A percentile compares a stretch with the other conserved stretches of the same genome.
phyloP scores from a whole-genome alignment of 2,888 invertebrate species.

The Clostera curtula region DNA sequence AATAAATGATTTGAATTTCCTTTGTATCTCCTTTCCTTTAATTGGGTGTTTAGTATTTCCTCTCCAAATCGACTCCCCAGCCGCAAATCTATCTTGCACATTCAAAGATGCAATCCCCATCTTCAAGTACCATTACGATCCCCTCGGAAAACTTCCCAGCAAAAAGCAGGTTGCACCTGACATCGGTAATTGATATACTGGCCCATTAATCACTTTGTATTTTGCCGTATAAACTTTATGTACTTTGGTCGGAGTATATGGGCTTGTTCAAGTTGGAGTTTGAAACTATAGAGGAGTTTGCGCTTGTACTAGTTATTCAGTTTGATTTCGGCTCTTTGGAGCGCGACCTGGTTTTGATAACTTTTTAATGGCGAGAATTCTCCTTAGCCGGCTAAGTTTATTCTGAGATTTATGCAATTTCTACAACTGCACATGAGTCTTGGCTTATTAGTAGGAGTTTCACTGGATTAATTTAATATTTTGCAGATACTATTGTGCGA shows the following conservation, averaged over 20 bases:
- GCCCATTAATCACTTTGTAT: slow-evolving; percentile 57
- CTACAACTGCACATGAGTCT: too few relatives aligned
- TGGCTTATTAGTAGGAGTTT: too few relatives aligned
- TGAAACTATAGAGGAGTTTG: background rate
- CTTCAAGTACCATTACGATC: slow-evolving; percentile 35
- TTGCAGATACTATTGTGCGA: too few relatives aligned
- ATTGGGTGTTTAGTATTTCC: too few relatives aligned
- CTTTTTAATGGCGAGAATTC: too few relatives aligned
- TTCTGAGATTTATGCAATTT: too few relatives aligned
- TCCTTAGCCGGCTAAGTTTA: too few relatives aligned
- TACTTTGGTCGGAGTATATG: slow-evolving; percentile 2
- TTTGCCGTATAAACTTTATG: slow-evolving; percentile 35
- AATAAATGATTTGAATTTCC: too few relatives aligned
- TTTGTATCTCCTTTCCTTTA: slow-evolving; percentile 10
- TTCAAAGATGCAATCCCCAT: slow-evolving; percentile 29
- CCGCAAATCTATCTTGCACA: slow-evolving; percentile 27
- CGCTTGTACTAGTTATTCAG: too few relatives aligned
- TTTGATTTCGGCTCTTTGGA: too few relatives aligned
- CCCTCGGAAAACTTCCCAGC: slow-evolving; percentile 34
- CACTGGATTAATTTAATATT: too few relatives aligned
- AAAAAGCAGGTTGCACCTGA: slow-evolving; percentile 62
- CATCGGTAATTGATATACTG: slow-evolving; percentile 64
- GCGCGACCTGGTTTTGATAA: too few relatives aligned
- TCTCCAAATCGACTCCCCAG: background rate
- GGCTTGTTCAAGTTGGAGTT: background rate